These are phyloP conservation scores for Drosophila peninsularis DNA, from an alignment of 2,888 invertebrate species.

Conservation along the genomic window DNA sequence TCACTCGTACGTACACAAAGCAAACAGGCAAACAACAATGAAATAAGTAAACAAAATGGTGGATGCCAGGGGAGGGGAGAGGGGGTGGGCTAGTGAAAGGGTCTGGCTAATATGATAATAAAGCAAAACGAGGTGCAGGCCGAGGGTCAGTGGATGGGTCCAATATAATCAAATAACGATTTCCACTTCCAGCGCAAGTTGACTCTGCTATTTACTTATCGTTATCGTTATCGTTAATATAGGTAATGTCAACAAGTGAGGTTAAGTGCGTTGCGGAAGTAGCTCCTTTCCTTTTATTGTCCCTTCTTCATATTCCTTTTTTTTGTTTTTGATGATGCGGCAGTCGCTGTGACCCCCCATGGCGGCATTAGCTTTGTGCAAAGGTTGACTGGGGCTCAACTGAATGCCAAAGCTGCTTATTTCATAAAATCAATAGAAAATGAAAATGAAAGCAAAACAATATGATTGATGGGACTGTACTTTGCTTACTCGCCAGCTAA, in stretches of 20 bases:
- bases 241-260: conserved; percentile 55
- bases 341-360: conserved; percentile 20
- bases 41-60: conserved; percentile 18
- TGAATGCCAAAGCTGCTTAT: conserved; percentile 5
- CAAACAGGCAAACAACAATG: conserved; percentile 24
- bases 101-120: conserved; percentile 9
- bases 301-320: neutral
- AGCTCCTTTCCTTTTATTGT: conserved; percentile 16
- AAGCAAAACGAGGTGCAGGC: conserved; percentile 1
- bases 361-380: conserved; percentile 15
- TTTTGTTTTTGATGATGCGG: conserved; percentile 25
- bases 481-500: neutral
- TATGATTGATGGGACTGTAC: conserved; percentile 20
- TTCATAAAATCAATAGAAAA: conserved; percentile 34
- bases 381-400: conserved; percentile 34
- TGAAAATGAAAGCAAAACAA: conserved; percentile 6
- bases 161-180: conserved; percentile 51
- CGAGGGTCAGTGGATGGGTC: conserved; percentile 1
- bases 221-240: conserved; percentile 58
- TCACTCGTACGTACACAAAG: conserved; percentile 27
- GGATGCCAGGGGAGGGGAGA: neutral
- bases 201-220: conserved; percentile 49
- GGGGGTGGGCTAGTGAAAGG: neutral
- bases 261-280: conserved; percentile 49
- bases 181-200: conserved; percentile 10